phyloP scores from a whole-genome alignment of 2,797 vertebrate genomes.

The Chromis chromis region DNA sequence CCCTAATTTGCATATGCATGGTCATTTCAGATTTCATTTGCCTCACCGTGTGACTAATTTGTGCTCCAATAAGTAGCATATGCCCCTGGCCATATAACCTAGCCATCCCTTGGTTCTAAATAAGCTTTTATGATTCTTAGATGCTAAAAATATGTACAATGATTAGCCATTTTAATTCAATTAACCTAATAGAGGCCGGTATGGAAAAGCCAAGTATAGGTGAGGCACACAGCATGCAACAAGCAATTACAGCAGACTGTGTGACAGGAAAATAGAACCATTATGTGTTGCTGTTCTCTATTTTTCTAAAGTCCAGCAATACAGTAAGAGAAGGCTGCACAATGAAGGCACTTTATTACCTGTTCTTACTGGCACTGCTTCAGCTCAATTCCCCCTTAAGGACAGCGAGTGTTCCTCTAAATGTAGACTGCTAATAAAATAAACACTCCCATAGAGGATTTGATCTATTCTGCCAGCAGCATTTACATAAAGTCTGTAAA shows the following conservation, averaged over 20 bases:
- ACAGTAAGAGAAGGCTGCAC: no score
- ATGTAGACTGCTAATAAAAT: no score
- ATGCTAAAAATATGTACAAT: conserved; percentile 58
- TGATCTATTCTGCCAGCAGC: no score
- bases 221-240: conserved; percentile 37
- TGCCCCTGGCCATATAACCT: conserved; percentile 66
- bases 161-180: conserved; percentile 68
- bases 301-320: neutral
- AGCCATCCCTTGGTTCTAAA: conserved; percentile 66
- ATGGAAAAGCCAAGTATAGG: conserved; percentile 34
- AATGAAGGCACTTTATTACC: no score
- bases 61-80: conserved; percentile 79
- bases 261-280: conserved; percentile 1
- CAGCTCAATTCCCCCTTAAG: no score
- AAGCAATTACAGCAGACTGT: conserved; percentile 22
- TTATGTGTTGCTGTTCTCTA: neutral
- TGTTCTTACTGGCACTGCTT: no score
- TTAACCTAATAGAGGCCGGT: conserved; percentile 63
- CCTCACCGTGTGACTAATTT: conserved; percentile 76
- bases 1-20: conserved; percentile 80
- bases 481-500: no score
- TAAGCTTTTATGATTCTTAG: conserved; percentile 52
- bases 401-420: no score
- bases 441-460: no score
- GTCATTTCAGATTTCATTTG: conserved; percentile 80